phyloP scores from a whole-genome alignment of 2,888 invertebrate genomes.

The Spatulosminthurus flaviceps region DNA sequence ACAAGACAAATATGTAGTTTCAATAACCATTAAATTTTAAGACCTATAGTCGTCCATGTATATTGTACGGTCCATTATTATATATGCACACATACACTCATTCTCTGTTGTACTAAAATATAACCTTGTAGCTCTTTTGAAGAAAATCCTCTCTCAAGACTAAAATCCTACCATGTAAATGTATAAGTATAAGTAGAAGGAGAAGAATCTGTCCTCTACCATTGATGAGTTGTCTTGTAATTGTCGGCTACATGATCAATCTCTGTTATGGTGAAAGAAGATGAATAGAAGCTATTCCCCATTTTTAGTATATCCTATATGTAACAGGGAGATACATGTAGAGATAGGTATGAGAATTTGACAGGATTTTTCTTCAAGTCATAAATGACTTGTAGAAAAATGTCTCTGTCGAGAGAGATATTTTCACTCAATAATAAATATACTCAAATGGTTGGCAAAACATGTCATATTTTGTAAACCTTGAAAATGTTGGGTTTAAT shows the following conservation, averaged over 20 bases:
- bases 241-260: background rate
- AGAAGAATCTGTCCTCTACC: background rate
- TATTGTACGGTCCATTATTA: background rate
- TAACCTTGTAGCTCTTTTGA: constrained; percentile 40
- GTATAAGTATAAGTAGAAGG: no score
- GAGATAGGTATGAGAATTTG: background rate
- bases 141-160: background rate
- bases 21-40: constrained; percentile 7
- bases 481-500: background rate
- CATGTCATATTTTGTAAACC: background rate
- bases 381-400: background rate
- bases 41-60: background rate
- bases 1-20: background rate
- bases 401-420: background rate
- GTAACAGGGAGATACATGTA: no score
- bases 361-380: no score
- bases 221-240: constrained; percentile 3
- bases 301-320: no score
- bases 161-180: no score
- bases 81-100: no score
- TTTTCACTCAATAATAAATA: background rate
- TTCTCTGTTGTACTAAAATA: background rate
- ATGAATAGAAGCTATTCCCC: background rate
- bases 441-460: background rate
- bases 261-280: background rate